Base-by-base conservation (phyloP, 2,113 vertebrate genomes). In the Cheirogaleus medius region DNA sequence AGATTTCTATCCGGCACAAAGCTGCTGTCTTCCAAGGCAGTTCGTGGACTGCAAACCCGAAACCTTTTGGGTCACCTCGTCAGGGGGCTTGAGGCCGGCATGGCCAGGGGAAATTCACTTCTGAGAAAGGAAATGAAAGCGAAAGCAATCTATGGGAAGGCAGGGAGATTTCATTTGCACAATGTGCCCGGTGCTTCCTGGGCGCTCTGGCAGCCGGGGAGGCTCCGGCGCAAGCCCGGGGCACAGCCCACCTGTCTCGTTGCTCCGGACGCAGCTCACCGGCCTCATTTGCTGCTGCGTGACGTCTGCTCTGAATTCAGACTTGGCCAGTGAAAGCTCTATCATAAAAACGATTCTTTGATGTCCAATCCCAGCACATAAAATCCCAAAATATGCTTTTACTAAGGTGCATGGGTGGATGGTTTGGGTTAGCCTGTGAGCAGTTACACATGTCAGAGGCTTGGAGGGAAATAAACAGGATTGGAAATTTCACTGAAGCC, bases 321-420 rank as follows among this genome's bases (percentile, higher is more conserved):
- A 94, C 96, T 96, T 97, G 96, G 98, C 97, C 87, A 90, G 92
- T 95, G 90, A 98, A 98, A 95, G 86, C 90, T 60, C 87, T 44
- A 49, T 76, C 97, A 97, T 98, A 97, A 98, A 98, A 98, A 49
- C 80, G 9, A 11, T 74, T 90, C 98, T 98, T 98, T 98, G 98
- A 99, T 98, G 98, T 98, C 90, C 92, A 42, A 86, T 73, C 97
- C 97, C 94, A 91, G 97, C 97, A 95, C 97, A 97, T 97, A 98
- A 98, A 98, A 98, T 13, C n/a, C 97, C 97, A 89, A 97, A 98
- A 96, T 97, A 93, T 88, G 98, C 96, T 98, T 97, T 98, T 97
- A 95, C 98, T 84, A 97, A 98, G 98, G 98, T 98, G 98, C 97
- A 90, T 37, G 97, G 90, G 95, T 87, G 97, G 97, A 97, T 92